These are phyloP conservation scores for Myiotriccus ornatus DNA, from an alignment of 2,797 vertebrate species.

Conservation along the genomic window DNA sequence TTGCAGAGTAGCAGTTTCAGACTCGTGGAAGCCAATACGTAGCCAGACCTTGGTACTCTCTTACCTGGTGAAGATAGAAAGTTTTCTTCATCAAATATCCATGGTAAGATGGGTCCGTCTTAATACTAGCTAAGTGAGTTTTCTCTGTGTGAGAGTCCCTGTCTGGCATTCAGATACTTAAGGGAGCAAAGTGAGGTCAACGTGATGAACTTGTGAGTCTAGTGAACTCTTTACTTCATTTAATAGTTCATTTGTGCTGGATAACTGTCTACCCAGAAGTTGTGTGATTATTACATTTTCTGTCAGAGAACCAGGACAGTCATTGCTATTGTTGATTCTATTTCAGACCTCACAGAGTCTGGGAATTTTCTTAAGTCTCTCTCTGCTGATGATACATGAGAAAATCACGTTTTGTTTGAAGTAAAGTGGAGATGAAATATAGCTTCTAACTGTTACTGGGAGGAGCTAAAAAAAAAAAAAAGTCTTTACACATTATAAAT, in stretches of 20 bases:
- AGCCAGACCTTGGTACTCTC: background rate
- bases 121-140: background rate
- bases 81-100: background rate
- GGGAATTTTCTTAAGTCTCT: background rate
- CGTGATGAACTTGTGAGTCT: fast-evolving
- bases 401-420: background rate
- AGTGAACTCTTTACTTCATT: background rate
- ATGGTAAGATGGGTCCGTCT: background rate
- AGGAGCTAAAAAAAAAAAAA: background rate
- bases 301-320: background rate
- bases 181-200: background rate
- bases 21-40: background rate
- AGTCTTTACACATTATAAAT: background rate
- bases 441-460: background rate
- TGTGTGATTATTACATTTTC: background rate
- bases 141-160: background rate
- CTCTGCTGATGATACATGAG: background rate
- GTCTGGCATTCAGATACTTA: background rate
- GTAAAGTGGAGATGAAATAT: background rate
- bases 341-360: background rate
- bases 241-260: background rate
- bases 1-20: background rate
- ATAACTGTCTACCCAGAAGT: background rate
- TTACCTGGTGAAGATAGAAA: background rate
- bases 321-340: background rate